Percentiles rank a stretch among this genome's conserved stretches.
These are phyloP conservation scores for Perognathus longimembris DNA, from an alignment of 2,113 vertebrate species.

Conservation along the genomic window DNA sequence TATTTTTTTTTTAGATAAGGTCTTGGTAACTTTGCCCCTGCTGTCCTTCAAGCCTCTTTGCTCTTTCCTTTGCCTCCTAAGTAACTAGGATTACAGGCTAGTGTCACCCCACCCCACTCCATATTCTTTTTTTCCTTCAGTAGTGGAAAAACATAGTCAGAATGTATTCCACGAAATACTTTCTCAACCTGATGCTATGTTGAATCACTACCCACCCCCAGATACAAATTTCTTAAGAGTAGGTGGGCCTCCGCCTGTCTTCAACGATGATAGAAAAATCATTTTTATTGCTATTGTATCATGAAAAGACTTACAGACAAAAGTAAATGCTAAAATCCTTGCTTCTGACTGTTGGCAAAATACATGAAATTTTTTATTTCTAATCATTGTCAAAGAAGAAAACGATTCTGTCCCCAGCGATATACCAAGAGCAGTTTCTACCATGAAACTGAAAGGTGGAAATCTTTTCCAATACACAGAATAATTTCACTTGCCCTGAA, in stretches of 20 bases:
- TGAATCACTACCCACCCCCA: not conserved
- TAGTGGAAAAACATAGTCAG: not conserved
- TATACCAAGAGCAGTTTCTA: not conserved
- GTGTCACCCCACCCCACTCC: not conserved
- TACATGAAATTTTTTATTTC: constrained; percentile 3
- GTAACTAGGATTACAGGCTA: not conserved
- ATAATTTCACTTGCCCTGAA: constrained; percentile 24
- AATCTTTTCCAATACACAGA: constrained; percentile 39
- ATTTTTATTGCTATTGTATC: constrained; percentile 20
- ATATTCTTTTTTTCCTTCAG: not conserved
- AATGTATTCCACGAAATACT: not conserved
- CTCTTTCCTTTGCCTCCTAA: too few relatives aligned
- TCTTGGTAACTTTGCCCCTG: too few relatives aligned
- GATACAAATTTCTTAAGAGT: not conserved
- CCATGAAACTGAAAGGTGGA: not conserved
- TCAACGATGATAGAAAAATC: not conserved
- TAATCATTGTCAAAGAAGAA: constrained; percentile 32
- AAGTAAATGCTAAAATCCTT: constrained; percentile 46
- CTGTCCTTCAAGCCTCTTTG: too few relatives aligned
- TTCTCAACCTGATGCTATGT: not conserved
- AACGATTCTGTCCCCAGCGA: not conserved
- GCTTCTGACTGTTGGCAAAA: constrained; percentile 43
- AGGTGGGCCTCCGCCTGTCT: not conserved
- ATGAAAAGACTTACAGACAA: constrained; percentile 22
- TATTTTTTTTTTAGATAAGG: too few relatives aligned